Evolutionary conservation across 2,888 invertebrate genomes (phyloP).

Genomic region (Noctua fimbriata): DNA sequence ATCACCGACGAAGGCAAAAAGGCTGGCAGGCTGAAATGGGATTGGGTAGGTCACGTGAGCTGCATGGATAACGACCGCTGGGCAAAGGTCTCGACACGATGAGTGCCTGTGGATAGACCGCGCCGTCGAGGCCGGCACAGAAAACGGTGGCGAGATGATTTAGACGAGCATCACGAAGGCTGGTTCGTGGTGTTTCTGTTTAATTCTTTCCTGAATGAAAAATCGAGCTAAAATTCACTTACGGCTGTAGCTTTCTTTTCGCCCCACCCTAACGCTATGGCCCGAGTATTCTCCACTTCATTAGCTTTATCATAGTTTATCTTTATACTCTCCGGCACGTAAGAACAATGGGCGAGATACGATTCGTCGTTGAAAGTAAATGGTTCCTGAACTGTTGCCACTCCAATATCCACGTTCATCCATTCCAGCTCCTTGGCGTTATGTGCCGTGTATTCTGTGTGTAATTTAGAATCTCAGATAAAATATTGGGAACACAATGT

Average conservation of each 20-base stretch:
- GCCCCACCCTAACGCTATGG: constrained; percentile 46
- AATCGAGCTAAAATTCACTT: constrained; percentile 4
- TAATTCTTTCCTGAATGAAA: not conserved
- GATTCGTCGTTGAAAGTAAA: constrained; percentile 56
- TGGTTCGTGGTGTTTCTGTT: no score
- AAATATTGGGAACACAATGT: not conserved
- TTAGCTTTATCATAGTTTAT: constrained; percentile 45
- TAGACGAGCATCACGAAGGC: no score
- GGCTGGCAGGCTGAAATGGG: no score
- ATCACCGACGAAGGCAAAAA: no score
- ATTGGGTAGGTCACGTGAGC: no score
- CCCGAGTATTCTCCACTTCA: constrained; percentile 5
- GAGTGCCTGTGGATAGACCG: no score
- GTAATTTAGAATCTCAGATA: not conserved
- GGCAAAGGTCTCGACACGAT: no score
- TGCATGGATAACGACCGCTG: no score
- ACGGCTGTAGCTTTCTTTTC: constrained; percentile 10
- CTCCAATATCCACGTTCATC: constrained; percentile 57
- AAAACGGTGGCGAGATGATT: no score
- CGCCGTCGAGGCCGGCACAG: no score
- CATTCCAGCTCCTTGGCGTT: constrained; percentile 17
- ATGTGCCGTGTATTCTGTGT: constrained; percentile 46
- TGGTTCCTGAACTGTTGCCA: constrained; percentile 60
- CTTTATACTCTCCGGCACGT: constrained; percentile 48
- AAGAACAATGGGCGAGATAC: constrained; percentile 54